Base-by-base conservation (phyloP, 2,888 invertebrate species). In the Drosophila cognata region DNA sequence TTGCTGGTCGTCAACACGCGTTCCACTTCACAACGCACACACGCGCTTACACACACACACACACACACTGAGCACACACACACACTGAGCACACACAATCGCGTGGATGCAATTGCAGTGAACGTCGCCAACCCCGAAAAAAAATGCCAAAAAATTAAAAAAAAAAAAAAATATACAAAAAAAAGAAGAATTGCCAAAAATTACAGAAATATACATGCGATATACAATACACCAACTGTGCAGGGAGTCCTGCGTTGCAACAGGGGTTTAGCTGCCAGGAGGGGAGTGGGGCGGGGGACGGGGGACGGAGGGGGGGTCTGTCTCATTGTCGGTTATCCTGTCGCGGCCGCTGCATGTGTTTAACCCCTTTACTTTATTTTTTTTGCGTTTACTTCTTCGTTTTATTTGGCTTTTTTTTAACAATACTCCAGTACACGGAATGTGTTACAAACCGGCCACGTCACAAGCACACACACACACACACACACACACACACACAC, bases 1-100 rank as follows among this genome's bases (percentile, higher is more conserved):
- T 38, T 60, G 79, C 53, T 58, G 67, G 60, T 58, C 73, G 68
- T 82, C 75, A 68, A 70, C 80, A 69, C 79, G 89, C 90, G 91
- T 85, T 90, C 88, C 91, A 90, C 85, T 85, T 90, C 91, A 87
- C 84, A 83, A 90, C 88, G 87, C 89, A 83, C 88, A 71, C 67
- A 41, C 33, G 50, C 50, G 31, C 69, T 29, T 35, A 50, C 38
- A 58, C 66, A 69, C 59, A 41, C 67, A 21, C 38, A 29, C 25
- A 60, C 52, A 77, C 84, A 82, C 89, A 79, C 80, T n/a, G n/a
- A n/a, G 72, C 60, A 75, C 74, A 71, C 77, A 77, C 88, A 71
- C 58, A 31, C 51, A 25, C 38, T 16, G 16, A n/a, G n/a, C 31
- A 43, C 43, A 43, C 21, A 46, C 43, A 21, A 21, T 46, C 21